Evolutionary conservation across 2,797 vertebrate genomes (phyloP).

Genomic region (Periparus ater): DNA sequence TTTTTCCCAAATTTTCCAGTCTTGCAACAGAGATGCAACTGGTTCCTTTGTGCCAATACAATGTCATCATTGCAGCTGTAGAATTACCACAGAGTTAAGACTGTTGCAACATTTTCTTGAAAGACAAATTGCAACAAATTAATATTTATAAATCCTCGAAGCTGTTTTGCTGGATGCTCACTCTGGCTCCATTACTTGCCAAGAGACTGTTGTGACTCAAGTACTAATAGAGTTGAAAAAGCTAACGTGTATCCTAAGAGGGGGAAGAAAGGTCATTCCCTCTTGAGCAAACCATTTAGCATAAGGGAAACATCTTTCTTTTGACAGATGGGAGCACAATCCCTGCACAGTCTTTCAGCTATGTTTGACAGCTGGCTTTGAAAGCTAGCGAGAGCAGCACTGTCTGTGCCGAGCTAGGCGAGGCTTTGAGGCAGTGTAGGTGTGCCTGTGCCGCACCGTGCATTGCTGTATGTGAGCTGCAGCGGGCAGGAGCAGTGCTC

Average conservation of each 20-base stretch:
- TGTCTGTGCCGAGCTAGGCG: neutral
- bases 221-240: neutral
- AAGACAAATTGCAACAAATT: neutral
- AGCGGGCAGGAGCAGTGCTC: neutral
- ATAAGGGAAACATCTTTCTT: neutral
- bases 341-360: neutral
- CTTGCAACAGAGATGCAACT: neutral
- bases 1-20: neutral
- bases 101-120: neutral
- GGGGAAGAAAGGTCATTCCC: neutral
- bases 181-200: neutral
- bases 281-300: neutral
- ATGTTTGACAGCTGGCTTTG: neutral
- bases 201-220: neutral
- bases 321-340: neutral
- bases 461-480: accelerated
- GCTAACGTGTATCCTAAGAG: neutral
- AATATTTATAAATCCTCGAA: neutral
- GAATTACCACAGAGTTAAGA: neutral
- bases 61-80: neutral
- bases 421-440: neutral
- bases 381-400: neutral
- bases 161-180: neutral
- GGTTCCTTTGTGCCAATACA: neutral
- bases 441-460: neutral